Base-by-base conservation (phyloP, 2,113 vertebrate species). In the Varanus komodoensis region DNA sequence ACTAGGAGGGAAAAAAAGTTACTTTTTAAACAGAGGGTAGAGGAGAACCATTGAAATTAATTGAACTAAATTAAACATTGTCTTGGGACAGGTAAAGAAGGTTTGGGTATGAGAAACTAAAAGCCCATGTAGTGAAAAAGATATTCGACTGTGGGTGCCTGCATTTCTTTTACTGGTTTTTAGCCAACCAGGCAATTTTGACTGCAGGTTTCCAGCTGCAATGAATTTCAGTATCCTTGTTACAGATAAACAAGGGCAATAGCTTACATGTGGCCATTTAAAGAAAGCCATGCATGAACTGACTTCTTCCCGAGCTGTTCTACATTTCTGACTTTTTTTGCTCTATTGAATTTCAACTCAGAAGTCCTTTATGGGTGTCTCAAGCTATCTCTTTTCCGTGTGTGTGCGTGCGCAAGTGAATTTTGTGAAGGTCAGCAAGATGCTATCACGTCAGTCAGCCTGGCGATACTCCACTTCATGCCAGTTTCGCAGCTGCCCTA, bases 251-350 rank as follows among this genome's bases (percentile, higher is more conserved):
- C 48, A 82, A 71, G 79, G 78, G 15, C 87, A 82, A 29, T 57
- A 23, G 23, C 78, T 54, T 80, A 80, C 64, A 69, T 69, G 34
- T 69, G 87, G 77, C 77, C 71, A 38, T 82, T 71, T 57, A 82
- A 88, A 88, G 87, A 88, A 73, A 88, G 7, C 79, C 87, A 88
- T 82, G 87, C 87, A 73, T 88, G 87, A 88, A 88, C 81, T 88
- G 57, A 17, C 67, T 54, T 54, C 67, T 71, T 52, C n/a, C 78
- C 67, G 54, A 88, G 57, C 23, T 32, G 57, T 38, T 48, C 73
- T 73, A 9, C n/a, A 44, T 82, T 71, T 82, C 50, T 38, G 67
- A 29, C 21, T 71, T 73, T 71, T 73, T 88, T 71, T 54, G 87
- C 87, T 88, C 87, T 29, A 38, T 57, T 88, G 64, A 19, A 71